Evolutionary conservation across 2,888 invertebrate genomes (phyloP).

Genomic region (Lucinisca nassula): DNA sequence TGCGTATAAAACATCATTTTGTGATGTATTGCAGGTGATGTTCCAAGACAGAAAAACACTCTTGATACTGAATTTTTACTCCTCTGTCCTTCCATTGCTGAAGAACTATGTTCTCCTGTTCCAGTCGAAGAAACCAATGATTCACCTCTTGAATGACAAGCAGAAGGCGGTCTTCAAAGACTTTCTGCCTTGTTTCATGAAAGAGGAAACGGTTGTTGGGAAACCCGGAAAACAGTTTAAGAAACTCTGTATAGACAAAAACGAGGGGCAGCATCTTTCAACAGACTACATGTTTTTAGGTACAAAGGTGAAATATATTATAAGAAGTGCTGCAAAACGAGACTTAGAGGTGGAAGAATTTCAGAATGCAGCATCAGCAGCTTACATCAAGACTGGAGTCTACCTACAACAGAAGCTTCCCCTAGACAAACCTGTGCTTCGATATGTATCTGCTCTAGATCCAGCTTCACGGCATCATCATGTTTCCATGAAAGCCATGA

Average conservation of each 20-base stretch:
- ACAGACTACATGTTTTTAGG: not conserved
- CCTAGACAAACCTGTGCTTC: too few species aligned
- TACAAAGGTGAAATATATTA: not conserved
- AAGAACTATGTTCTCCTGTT: slow-evolving; percentile 52
- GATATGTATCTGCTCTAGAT: too few species aligned
- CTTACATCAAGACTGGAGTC: too few species aligned
- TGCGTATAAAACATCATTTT: too few species aligned
- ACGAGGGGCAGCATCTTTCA: not conserved
- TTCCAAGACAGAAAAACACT: too few species aligned
- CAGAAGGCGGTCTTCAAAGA: slow-evolving; percentile 42
- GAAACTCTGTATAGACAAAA: not conserved
- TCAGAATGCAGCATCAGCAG: too few species aligned
- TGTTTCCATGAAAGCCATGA: too few species aligned
- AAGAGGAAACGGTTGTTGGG: slow-evolving; percentile 30
- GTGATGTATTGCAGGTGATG: too few species aligned
- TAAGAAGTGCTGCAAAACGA: too few species aligned
- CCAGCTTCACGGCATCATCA: too few species aligned
- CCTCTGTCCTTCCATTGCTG: slow-evolving; percentile 29
- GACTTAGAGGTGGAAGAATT: too few species aligned
- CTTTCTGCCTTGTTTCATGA: slow-evolving; percentile 47
- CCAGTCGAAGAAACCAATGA: slow-evolving; percentile 37
- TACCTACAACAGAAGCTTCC: too few species aligned
- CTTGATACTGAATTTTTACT: slow-evolving; percentile 30
- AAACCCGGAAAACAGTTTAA: slow-evolving; percentile 25
- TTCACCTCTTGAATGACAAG: slow-evolving; percentile 47